Conservation (phyloP, 2,113 vertebrate species). For the Lepisosteus oculatus region DNA sequence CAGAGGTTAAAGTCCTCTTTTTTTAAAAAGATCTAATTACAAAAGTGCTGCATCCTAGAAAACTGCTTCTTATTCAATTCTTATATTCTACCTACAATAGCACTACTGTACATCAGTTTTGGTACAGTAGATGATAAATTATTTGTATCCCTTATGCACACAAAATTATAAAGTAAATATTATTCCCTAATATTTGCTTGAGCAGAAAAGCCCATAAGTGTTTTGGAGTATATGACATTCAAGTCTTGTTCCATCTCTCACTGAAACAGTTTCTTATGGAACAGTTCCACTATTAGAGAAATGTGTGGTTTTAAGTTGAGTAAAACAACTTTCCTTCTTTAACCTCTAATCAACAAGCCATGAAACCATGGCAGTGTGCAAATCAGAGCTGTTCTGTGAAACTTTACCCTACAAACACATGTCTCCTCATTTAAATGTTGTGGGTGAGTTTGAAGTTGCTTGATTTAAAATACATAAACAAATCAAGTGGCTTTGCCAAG, state of each 20-base stretch:
- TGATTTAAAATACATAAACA: constrained; percentile 20
- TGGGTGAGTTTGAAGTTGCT: constrained; percentile 15
- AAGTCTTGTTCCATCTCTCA: neutral
- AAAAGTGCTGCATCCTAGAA: no score
- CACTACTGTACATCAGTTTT: no score
- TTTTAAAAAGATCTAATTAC: no score
- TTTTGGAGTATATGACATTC: no score
- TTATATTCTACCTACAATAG: no score
- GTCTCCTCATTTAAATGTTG: constrained; percentile 13
- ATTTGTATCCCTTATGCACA: no score
- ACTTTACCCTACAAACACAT: constrained; percentile 20
- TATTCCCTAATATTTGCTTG: no score
- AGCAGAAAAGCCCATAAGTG: no score
- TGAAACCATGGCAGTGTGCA: constrained; percentile 16
- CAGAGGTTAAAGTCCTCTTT: no score
- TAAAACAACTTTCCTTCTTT: constrained; percentile 22
- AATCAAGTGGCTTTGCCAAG: neutral
- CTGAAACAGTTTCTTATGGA: neutral
- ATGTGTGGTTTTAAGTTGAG: constrained; percentile 27
- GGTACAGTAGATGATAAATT: no score
- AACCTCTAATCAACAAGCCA: constrained; percentile 28
- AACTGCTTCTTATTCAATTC: no score
- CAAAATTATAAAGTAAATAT: no score
- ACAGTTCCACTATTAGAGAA: constrained; percentile 20
- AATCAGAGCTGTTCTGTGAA: constrained; percentile 21